phyloP scores from a whole-genome alignment of 1,140 invertebrate species.

The Battus philenor region DNA sequence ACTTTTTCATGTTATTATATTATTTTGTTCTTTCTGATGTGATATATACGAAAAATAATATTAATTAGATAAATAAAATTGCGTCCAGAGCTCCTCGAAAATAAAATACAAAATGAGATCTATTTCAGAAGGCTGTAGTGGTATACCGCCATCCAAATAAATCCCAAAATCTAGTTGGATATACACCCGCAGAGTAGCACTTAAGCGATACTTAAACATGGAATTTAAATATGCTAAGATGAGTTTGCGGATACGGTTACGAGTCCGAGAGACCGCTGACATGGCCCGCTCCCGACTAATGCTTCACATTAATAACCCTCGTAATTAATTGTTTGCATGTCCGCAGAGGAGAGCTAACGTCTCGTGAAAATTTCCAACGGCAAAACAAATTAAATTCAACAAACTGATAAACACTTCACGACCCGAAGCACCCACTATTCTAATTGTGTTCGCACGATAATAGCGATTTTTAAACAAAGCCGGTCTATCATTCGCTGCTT shows the following conservation, averaged over 20 bases:
- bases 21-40: too few relatives aligned
- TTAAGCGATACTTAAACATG: slow-evolving; percentile 13
- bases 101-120: too few relatives aligned
- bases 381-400: too few relatives aligned
- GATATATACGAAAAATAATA: too few relatives aligned
- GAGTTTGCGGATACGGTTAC: slow-evolving; percentile 22
- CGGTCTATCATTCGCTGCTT: too few relatives aligned
- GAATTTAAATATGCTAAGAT: slow-evolving; percentile 22
- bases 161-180: slow-evolving; percentile 16
- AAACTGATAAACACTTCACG: too few relatives aligned
- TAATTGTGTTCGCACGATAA: too few relatives aligned
- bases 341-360: slow-evolving; percentile 37
- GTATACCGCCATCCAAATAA: slow-evolving; percentile 1
- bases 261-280: slow-evolving; percentile 50
- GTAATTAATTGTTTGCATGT: slow-evolving; percentile 74
- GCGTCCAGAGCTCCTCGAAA: too few relatives aligned
- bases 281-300: slow-evolving; percentile 56
- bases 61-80: too few relatives aligned
- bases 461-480: too few relatives aligned
- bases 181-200: slow-evolving; percentile 13
- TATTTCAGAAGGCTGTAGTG: slow-evolving; percentile 6
- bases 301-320: slow-evolving; percentile 60
- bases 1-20: too few relatives aligned
- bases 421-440: too few relatives aligned
- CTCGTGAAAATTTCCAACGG: slow-evolving; percentile 8